These are phyloP conservation scores for Drosophila nebulosa DNA, from an alignment of 1,140 invertebrate species.

Conservation along the genomic window DNA sequence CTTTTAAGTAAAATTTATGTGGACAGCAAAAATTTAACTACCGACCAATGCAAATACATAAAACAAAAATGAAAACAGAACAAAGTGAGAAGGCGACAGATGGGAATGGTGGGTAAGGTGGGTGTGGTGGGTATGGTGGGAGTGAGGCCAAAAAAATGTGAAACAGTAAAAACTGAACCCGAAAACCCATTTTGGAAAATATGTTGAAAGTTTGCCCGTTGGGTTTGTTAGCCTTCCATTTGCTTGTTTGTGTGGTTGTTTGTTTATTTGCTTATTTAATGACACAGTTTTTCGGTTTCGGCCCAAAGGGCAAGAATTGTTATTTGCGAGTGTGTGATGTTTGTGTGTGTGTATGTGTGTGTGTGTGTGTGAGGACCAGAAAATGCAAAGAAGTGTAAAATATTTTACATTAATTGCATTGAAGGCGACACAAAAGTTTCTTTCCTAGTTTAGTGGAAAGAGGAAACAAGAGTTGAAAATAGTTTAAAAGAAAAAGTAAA, in stretches of 20 bases:
- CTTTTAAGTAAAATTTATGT: conserved; percentile 1
- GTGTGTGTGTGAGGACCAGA: not conserved
- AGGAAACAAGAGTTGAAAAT: not conserved
- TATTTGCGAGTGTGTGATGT: too few relatives aligned
- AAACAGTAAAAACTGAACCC: not conserved
- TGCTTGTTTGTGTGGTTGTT: conserved; percentile 5
- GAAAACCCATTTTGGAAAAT: conserved; percentile 22
- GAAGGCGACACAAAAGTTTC: not conserved
- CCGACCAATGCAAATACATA: not conserved
- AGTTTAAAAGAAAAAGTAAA: not conserved
- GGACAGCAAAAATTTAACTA: not conserved
- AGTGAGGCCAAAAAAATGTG: not conserved
- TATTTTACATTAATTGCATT: conserved; percentile 68
- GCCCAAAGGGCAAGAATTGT: conserved; percentile 58
- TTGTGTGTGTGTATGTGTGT: conserved; percentile 25
- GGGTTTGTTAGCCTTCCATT: not conserved
- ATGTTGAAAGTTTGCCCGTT: conserved; percentile 35
- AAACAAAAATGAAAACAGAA: not conserved
- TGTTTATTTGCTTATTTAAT: conserved; percentile 24
- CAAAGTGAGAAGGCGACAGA: not conserved
- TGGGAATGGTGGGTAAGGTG: not conserved
- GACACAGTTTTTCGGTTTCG: conserved; percentile 29
- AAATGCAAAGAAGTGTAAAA: conserved; percentile 60
- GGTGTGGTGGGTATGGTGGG: too few relatives aligned
- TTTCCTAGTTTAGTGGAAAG: not conserved